Evolutionary conservation across 1,140 invertebrate species (phyloP).

Genomic region (Solen grandis): DNA sequence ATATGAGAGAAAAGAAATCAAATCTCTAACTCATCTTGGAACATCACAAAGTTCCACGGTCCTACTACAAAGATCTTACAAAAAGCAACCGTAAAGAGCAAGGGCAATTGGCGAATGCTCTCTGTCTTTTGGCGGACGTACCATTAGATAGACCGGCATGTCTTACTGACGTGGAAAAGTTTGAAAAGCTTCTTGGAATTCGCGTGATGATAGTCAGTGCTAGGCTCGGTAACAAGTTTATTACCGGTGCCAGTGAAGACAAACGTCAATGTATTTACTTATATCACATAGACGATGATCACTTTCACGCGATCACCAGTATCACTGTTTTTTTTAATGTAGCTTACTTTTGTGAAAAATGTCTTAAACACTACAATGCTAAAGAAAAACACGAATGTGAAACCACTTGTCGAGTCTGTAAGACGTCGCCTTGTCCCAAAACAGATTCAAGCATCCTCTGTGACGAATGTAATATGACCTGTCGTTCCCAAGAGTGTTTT

Average conservation of each 20-base stretch:
- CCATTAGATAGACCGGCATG: constrained; percentile 13
- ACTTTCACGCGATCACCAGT: no score
- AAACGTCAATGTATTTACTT: constrained; percentile 25
- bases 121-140: constrained; percentile 4
- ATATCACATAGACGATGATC: constrained; percentile 18
- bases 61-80: background rate
- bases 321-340: constrained; percentile 11
- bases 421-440: constrained; percentile 11
- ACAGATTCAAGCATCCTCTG: background rate
- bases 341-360: no score
- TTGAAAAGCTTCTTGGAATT: no score
- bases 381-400: constrained; percentile 21
- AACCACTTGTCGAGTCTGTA: no score
- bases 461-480: background rate
- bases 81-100: background rate
- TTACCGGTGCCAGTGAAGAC: constrained; percentile 3
- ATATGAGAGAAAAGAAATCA: no score
- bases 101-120: background rate
- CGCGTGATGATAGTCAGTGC: no score
- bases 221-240: no score
- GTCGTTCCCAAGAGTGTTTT: constrained; percentile 11
- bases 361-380: constrained; percentile 22
- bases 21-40: no score
- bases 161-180: no score
- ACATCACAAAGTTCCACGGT: no score